Evolutionary conservation across 2,888 invertebrate species (phyloP).

Genomic region (Galeruca laticollis): DNA sequence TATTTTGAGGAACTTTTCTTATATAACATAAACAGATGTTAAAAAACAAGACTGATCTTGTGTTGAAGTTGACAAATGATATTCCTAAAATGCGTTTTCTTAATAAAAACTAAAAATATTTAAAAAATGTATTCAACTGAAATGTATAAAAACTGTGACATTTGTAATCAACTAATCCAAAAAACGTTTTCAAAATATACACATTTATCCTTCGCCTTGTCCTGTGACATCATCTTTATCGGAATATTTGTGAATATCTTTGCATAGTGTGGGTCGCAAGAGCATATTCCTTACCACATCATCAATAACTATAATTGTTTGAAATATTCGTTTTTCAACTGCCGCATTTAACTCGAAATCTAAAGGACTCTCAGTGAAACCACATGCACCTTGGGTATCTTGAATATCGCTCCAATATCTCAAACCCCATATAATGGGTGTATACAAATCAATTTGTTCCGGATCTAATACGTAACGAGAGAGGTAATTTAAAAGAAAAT

Average conservation of each 20-base stretch:
- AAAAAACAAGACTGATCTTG: no score
- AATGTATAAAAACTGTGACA: no score
- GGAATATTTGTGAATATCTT: slow-evolving; percentile 40
- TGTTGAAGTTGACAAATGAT: no score
- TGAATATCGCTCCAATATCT: slow-evolving; percentile 49
- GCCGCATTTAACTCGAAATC: slow-evolving; percentile 47
- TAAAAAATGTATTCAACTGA: no score
- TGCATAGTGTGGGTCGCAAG: slow-evolving; percentile 41
- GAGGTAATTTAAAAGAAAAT: slow-evolving; percentile 45
- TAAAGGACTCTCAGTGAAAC: slow-evolving; percentile 50
- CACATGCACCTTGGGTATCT: slow-evolving; percentile 53
- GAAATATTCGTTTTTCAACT: slow-evolving; percentile 49
- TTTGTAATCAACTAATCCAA: no score
- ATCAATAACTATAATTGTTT: slow-evolving; percentile 47
- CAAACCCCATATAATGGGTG: slow-evolving; percentile 48
- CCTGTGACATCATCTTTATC: slow-evolving; percentile 20
- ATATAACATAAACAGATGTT: no score
- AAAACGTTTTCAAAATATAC: background rate
- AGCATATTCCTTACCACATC: slow-evolving; percentile 46
- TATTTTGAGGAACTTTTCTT: no score
- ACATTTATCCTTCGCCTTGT: slow-evolving; percentile 32
- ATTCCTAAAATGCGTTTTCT: no score
- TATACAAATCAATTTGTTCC: slow-evolving; percentile 42
- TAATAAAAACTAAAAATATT: no score
- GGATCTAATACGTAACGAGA: slow-evolving; percentile 43